These are phyloP conservation scores for Coelinius sp. DNA, from an alignment of 2,888 invertebrate species.

Conservation along the genomic window DNA sequence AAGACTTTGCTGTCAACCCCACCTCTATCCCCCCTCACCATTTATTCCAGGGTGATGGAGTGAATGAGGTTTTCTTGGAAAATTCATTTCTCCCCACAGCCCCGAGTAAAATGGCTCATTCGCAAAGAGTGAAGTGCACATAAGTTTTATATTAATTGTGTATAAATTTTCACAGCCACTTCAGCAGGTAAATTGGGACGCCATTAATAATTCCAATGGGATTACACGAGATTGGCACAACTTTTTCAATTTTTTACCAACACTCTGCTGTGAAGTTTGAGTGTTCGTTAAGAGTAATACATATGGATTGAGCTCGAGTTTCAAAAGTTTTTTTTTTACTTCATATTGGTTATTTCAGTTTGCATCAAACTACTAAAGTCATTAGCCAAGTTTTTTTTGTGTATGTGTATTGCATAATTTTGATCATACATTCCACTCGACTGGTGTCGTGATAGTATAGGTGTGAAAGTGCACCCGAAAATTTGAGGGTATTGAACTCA, in stretches of 20 bases:
- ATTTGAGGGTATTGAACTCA: slow-evolving; percentile 2
- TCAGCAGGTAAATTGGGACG: not conserved
- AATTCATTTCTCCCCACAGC: not conserved
- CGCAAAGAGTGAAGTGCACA: not conserved
- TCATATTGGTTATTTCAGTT: not conserved
- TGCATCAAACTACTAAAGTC: not conserved
- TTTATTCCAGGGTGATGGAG: not conserved
- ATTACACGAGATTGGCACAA: not conserved
- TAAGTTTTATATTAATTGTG: slow-evolving; percentile 9
- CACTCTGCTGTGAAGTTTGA: not conserved
- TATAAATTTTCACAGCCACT: not conserved
- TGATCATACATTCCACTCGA: not conserved
- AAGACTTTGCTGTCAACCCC: not conserved
- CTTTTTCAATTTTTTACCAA: not conserved
- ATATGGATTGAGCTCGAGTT: not conserved
- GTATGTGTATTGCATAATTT: not conserved
- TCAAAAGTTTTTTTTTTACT: not conserved
- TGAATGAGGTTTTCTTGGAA: not conserved
- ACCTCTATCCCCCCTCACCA: not conserved
- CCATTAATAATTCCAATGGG: not conserved
- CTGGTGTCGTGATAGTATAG: not conserved
- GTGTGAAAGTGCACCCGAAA: not conserved
- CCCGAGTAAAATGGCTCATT: not conserved
- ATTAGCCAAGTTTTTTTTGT: not conserved
- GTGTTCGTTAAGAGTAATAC: not conserved